Conservation (phyloP, 92 coral and sea anemone species). For the Parazoanthus darwini region DNA sequence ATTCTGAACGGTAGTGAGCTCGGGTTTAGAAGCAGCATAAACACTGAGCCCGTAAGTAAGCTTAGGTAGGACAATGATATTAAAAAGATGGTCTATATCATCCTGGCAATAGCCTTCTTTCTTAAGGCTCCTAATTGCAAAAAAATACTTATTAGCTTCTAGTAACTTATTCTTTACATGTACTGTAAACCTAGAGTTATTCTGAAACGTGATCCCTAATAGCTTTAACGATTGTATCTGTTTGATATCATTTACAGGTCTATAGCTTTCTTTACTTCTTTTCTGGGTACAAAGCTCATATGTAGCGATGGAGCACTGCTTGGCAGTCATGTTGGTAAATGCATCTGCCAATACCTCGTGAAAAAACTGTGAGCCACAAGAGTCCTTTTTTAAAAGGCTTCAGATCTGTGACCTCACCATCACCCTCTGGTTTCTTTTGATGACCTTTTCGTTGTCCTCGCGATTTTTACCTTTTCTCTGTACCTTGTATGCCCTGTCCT, state of each 20-base stretch:
- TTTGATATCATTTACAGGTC: constrained; percentile 20
- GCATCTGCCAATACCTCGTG: not conserved
- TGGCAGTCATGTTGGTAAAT: no score
- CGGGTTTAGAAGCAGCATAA: constrained; percentile 46
- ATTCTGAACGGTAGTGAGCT: constrained; percentile 42
- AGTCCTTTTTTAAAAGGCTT: no score
- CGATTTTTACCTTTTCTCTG: no score
- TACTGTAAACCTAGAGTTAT: constrained; percentile 22
- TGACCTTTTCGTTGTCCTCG: no score
- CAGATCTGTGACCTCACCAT: no score
- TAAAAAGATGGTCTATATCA: constrained; percentile 47
- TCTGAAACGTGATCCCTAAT: constrained; percentile 20
- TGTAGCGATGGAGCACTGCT: no score
- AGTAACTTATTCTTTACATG: constrained; percentile 44
- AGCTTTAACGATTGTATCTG: constrained; percentile 30
- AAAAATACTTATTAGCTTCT: constrained; percentile 27
- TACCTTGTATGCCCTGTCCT: no score
- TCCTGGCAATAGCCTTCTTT: constrained; percentile 16
- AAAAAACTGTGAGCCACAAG: no score
- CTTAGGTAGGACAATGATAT: constrained; percentile 38
- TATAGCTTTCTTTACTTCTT: constrained; percentile 38
- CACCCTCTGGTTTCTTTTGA: no score
- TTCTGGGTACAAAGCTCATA: constrained; percentile 47
- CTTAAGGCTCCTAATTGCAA: not conserved
- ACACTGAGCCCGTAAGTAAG: constrained; percentile 48